Conservation (phyloP, 37 sponge, comb jelly and placozoan genomes). For the Cliona cf. orientalis region DNA sequence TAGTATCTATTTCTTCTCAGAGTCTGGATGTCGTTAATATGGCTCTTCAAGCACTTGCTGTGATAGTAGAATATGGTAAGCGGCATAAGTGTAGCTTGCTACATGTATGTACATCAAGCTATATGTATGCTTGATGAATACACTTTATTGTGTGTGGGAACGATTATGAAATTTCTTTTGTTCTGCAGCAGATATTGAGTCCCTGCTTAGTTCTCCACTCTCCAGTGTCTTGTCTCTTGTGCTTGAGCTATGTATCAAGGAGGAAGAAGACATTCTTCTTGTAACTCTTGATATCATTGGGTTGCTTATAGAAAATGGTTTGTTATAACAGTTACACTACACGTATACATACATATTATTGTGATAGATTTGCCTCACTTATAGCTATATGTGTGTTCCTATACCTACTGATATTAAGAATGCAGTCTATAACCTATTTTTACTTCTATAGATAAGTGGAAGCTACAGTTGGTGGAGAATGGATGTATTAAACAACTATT, state of each 20-base stretch:
- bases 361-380: too few relatives aligned
- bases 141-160: too few relatives aligned
- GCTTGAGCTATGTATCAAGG: neutral
- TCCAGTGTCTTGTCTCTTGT: too few relatives aligned
- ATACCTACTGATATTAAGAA: neutral
- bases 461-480: neutral
- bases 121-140: too few relatives aligned
- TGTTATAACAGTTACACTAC: neutral
- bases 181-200: too few relatives aligned
- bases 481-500: neutral
- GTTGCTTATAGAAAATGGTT: constrained; percentile 31
- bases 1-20: neutral
- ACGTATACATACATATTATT: neutral
- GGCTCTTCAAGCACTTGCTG: constrained; percentile 43
- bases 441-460: neutral
- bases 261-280: neutral
- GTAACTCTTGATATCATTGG: constrained; percentile 16
- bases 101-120: too few relatives aligned
- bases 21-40: constrained; percentile 26
- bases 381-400: too few relatives aligned
- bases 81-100: too few relatives aligned
- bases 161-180: too few relatives aligned
- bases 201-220: too few relatives aligned
- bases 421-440: neutral
- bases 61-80: constrained; percentile 21